Base-by-base conservation (phyloP, 2,888 invertebrate species). In the Sericinus montela region DNA sequence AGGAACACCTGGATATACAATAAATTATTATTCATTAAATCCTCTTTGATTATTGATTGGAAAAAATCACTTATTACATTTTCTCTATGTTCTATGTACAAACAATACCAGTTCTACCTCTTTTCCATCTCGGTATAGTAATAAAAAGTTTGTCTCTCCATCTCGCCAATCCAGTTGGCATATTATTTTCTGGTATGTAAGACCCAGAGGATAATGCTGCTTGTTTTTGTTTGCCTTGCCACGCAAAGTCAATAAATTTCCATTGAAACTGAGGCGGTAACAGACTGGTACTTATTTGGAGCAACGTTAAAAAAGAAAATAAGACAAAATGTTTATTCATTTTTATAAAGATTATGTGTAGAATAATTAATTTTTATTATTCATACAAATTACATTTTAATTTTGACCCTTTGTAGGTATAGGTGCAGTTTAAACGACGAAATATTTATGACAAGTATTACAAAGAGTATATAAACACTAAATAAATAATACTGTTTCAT, bases 81-180 rank as follows among this genome's bases (percentile, higher is more conserved):
- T n/a, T n/a, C n/a, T n/a, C n/a, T n/a, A n/a, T n/a, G n/a, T n/a
- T n/a, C n/a, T n/a, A n/a, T n/a, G n/a, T n/a, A n/a, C 19, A 3
- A 19, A 5, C 19, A 19, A 19, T 19, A 19, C 19, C 5, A 19
- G 1, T 25, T 25, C 4, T 80, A 11, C 91, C 90, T 8, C 91
- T 90, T 37, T 91, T 92, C 92, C 92, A 92, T 63, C 92, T 86
- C 56, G 93, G 93, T 61, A 93, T 90, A 32, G 93, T 92, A 51
- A 93, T 83, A 65, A 91, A 94, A 48, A 91, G 71, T 86, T 91
- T 94, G 69, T 93, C 72, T 58, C 89, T 91, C 93, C 93, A 94
- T 55, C 91, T 87, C 51, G 92, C 93, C 53, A 94, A 60, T 10
- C 94, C 94, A 28, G 93, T 78, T 0, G 93, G 93, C 67, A 94